Evolutionary conservation across 2,113 vertebrate species (phyloP), one percentile per base, ranked within the genome.

Genomic region (Boleophthalmus pectinirostris): DNA sequence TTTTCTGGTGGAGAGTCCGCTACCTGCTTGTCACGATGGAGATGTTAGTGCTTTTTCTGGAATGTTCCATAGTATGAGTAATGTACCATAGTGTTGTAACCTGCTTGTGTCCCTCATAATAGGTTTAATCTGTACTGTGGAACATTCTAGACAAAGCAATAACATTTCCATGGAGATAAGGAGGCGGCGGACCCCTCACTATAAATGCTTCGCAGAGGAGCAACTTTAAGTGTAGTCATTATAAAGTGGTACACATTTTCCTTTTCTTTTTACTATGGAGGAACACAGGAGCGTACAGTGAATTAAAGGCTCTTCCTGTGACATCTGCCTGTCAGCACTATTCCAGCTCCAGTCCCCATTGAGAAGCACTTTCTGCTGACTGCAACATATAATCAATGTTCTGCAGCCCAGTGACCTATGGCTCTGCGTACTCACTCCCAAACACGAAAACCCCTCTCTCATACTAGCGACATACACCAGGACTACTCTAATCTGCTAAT

Each of bases 321-420:
- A 57, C 64, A 65, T 80, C 68, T 66, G 80, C 67, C 56, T 61
- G 82, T 84, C 91, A 90, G 87, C 85, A 84, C 35, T 74, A 79
- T 73, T 84, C 67, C 58, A 60, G 16, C 67, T 69, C 38, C 38
- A 43, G 38, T 23, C 60, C 67, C 69, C 53, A 4, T 63, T 69
- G 77, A 89, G 69, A 64, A 43, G 64, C 71, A 70, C 70, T 29
- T 81, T 87, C 68, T 83, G 85, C 87, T 86, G 81, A 90, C 66
- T 29, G 66, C 66, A 82, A 86, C 77, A 75, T 80, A 78, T 78
- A 87, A 85, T 83, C 78, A 71, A 69, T 77, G 82, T 45, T 65
- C 76, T 83, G 70, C 53, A 67, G 72, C 74, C 72, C 15, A 49
- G 74, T 72, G 75, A 88, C 84, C 85, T 76, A 68, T 68, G 58